A percentile compares a stretch with the other conserved stretches of the same genome.
Evolutionary conservation across 1,140 invertebrate species (phyloP).

Genomic region (Heliconius nattereri): DNA sequence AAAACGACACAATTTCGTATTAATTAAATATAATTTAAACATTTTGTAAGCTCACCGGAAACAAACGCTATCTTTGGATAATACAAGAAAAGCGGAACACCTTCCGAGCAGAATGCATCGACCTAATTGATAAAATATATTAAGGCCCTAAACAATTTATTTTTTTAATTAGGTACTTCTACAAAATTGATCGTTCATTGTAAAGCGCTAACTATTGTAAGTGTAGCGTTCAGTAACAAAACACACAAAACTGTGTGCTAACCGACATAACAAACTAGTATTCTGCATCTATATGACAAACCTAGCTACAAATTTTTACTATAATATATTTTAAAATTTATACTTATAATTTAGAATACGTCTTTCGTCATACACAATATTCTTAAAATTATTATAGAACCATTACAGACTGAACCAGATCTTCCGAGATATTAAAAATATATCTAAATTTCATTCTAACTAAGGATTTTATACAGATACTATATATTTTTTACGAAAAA

Average conservation of each 20-base stretch:
- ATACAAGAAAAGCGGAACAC: not conserved
- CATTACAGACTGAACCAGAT: constrained; percentile 20
- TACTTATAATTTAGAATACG: constrained; percentile 7
- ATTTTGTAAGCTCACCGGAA: not conserved
- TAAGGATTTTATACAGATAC: not conserved
- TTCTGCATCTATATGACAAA: constrained; percentile 23
- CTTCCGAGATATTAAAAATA: constrained; percentile 10
- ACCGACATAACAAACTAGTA: constrained; percentile 15
- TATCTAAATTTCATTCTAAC: constrained; percentile 1
- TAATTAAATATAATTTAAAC: not conserved
- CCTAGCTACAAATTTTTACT: constrained; percentile 22
- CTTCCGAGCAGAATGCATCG: not conserved
- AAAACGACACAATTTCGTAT: not conserved
- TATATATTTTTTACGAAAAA: not conserved
- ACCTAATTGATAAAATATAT: not conserved
- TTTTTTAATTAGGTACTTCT: not conserved
- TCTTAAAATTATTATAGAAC: constrained; percentile 5
- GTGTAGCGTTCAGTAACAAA: not conserved
- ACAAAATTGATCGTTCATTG: not conserved
- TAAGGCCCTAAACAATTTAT: not conserved
- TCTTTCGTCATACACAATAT: constrained; percentile 15
- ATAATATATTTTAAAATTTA: constrained; percentile 10
- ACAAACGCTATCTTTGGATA: not conserved
- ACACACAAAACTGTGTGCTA: constrained; percentile 1
- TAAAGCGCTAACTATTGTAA: not conserved